Conservation (phyloP, 1,140 invertebrate species). For the Littorina saxatilis region DNA sequence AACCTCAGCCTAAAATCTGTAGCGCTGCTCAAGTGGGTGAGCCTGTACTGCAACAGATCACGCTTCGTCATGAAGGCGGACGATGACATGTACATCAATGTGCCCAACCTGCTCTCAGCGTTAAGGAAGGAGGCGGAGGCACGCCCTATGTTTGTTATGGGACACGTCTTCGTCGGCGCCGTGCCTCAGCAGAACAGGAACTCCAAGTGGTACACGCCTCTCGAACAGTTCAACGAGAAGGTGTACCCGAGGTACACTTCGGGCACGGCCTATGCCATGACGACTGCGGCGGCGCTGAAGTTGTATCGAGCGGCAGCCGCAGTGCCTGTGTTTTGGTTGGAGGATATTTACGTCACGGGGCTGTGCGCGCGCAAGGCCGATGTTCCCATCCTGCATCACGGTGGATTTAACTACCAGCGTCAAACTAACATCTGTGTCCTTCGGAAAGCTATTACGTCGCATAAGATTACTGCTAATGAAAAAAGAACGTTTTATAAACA, state of each 20-base stretch:
- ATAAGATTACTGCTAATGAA: conserved; percentile 48
- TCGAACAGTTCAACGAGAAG: conserved; percentile 66
- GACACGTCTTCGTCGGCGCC: conserved; percentile 49
- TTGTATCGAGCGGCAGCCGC: conserved; percentile 64
- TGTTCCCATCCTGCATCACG: conserved; percentile 43
- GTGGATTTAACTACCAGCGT: conserved; percentile 43
- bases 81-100: conserved; percentile 71
- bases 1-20: conserved; percentile 93
- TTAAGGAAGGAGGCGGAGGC: conserved; percentile 1
- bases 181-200: conserved; percentile 59
- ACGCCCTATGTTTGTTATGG: conserved; percentile 48
- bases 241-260: conserved; percentile 71
- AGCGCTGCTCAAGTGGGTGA: conserved; percentile 87
- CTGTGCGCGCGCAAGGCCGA: conserved; percentile 53
- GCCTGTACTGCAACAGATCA: conserved; percentile 81
- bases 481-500: conserved; percentile 52
- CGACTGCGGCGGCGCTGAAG: conserved; percentile 55
- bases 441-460: conserved; percentile 50
- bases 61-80: conserved; percentile 77
- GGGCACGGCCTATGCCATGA: conserved; percentile 73
- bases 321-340: conserved; percentile 68
- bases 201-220: conserved; percentile 75
- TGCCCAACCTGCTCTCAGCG: conserved; percentile 49
- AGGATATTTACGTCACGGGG: conserved; percentile 76
- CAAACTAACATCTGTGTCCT: conserved; percentile 50